Percentiles rank a stretch among this genome's conserved stretches.
phyloP scores from a whole-genome alignment of 1,140 invertebrate species.

The Brachionus manjavacas region DNA sequence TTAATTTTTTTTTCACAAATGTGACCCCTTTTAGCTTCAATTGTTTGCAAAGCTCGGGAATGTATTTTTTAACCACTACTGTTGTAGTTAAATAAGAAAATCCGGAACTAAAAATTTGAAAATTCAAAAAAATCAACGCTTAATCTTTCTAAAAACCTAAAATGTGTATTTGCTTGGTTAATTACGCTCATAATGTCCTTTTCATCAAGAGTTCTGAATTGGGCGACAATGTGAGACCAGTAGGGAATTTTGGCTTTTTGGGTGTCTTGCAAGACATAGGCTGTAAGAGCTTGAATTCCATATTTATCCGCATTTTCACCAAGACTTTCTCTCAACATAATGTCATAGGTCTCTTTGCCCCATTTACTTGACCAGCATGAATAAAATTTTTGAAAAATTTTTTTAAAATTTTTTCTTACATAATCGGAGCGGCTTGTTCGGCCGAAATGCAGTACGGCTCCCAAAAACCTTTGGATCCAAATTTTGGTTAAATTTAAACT shows the following conservation, averaged over 20 bases:
- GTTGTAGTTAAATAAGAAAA: constrained; percentile 28
- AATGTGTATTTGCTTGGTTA: neutral
- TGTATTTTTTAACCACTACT: neutral
- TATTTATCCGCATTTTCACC: constrained; percentile 63
- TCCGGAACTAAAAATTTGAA: neutral
- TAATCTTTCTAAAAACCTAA: neutral
- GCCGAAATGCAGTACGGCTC: constrained; percentile 64
- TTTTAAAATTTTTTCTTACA: neutral
- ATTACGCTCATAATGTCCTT: neutral
- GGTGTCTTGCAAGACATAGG: constrained; percentile 60
- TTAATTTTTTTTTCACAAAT: neutral
- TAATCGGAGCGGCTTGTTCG: constrained; percentile 58
- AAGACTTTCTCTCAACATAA: constrained; percentile 67
- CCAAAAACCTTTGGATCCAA: constrained; percentile 56
- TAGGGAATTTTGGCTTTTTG: constrained; percentile 27
- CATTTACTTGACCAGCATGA: constrained; percentile 63
- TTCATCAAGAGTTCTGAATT: neutral
- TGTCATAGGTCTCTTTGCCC: constrained; percentile 72
- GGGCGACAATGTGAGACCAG: constrained; percentile 10
- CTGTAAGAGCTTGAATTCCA: constrained; percentile 69
- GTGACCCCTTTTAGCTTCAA: neutral
- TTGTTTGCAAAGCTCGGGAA: neutral
- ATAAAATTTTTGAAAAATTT: neutral
- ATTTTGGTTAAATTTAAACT: neutral
- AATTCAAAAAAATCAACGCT: neutral